Evolutionary conservation across 2,888 invertebrate species (phyloP).

Genomic region (Trisateles emortualis): DNA sequence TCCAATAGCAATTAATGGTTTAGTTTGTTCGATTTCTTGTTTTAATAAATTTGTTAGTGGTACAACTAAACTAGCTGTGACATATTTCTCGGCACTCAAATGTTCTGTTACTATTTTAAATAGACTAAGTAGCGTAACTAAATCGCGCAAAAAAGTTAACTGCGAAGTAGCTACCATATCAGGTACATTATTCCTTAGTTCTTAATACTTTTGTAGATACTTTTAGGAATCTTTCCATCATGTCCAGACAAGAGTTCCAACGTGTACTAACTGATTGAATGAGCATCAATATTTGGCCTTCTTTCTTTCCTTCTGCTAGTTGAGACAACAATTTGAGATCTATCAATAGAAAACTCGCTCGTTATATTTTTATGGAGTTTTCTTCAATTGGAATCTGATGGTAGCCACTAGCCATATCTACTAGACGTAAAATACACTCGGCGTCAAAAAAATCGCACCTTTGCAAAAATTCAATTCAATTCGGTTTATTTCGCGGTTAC

Average conservation of each 20-base stretch:
- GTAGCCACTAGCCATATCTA: conserved; percentile 5
- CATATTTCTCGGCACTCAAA: conserved; percentile 45
- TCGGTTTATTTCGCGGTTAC: too few relatives aligned
- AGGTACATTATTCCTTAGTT: conserved; percentile 40
- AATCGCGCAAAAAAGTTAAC: conserved; percentile 32
- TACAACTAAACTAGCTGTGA: conserved; percentile 43
- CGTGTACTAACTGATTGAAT: conserved; percentile 49
- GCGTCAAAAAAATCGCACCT: too few relatives aligned
- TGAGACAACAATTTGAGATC: too few relatives aligned
- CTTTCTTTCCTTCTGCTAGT: conserved; percentile 44
- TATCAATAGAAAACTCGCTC: too few relatives aligned
- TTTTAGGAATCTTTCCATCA: conserved; percentile 41
- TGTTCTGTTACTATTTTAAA: conserved; percentile 45
- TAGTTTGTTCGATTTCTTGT: too few relatives aligned
- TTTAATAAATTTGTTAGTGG: conserved; percentile 34
- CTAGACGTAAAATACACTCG: neutral
- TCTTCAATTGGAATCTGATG: neutral
- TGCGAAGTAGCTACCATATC: conserved; percentile 44
- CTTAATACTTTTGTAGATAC: conserved; percentile 14
- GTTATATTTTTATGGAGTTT: neutral
- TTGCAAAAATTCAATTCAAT: too few relatives aligned
- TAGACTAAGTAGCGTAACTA: conserved; percentile 41
- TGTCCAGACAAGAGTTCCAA: conserved; percentile 51
- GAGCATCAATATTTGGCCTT: conserved; percentile 47
- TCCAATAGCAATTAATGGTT: too few relatives aligned